These are phyloP conservation scores for Miichthys miiuy DNA, from an alignment of 2,797 vertebrate genomes.

Conservation along the genomic window DNA sequence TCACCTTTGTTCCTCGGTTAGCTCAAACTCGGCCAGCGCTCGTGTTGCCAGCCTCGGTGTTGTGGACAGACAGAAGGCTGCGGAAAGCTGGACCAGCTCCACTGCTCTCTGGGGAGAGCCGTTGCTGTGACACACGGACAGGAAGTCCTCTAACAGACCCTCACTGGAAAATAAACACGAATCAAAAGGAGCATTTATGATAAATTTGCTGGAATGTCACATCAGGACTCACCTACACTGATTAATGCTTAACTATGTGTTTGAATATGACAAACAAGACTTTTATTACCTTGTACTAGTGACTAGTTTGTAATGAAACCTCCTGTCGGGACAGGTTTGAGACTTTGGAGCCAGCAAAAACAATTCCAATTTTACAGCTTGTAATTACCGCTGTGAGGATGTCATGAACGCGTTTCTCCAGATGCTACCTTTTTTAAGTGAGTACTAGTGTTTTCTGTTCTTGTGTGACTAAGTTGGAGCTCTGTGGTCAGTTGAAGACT, in stretches of 20 bases:
- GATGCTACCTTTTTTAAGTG: not conserved
- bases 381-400: not conserved
- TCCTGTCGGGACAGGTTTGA: not conserved
- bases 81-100: slow-evolving; percentile 89
- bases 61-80: slow-evolving; percentile 84
- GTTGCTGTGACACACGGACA: slow-evolving; percentile 78
- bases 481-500: not conserved
- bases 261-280: not conserved
- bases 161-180: slow-evolving; percentile 76
- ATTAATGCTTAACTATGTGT: not conserved
- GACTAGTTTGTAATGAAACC: not conserved
- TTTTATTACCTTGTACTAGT: not conserved
- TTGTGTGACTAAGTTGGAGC: not conserved
- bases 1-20: slow-evolving; percentile 91
- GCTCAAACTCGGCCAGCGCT: slow-evolving; percentile 82
- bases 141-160: slow-evolving; percentile 84
- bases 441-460: not conserved
- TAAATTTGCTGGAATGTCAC: not conserved
- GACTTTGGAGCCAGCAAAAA: not conserved
- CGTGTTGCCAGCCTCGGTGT: slow-evolving; percentile 80
- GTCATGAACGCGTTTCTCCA: not conserved
- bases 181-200: not conserved
- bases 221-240: not conserved
- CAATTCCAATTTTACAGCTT: not conserved
- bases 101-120: slow-evolving; percentile 81